A percentile compares a stretch with the other conserved stretches of the same genome.
Evolutionary conservation across 2,888 invertebrate genomes (phyloP).

Genomic region (Sepioteuthis lessoniana): DNA sequence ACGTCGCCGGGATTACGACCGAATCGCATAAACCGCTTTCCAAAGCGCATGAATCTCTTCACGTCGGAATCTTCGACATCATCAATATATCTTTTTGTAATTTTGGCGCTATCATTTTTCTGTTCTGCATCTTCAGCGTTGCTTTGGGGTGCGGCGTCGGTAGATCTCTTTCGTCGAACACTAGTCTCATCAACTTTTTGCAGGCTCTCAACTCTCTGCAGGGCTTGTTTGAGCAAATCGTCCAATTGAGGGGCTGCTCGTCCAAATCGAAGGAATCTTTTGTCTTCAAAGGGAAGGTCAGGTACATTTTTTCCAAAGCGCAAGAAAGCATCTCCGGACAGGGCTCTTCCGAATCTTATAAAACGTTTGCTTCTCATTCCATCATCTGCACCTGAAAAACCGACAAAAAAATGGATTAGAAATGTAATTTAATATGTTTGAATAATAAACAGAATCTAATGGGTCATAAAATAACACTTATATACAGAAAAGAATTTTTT

Average conservation of each 20-base stretch:
- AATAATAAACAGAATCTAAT: background rate
- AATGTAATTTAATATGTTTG: too few species aligned
- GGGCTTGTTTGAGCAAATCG: constrained; percentile 56
- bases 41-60: constrained; percentile 64
- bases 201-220: constrained; percentile 55
- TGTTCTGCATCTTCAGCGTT: constrained; percentile 44
- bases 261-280: constrained; percentile 68
- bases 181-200: constrained; percentile 56
- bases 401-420: constrained; percentile 42
- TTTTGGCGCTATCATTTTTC: constrained; percentile 51
- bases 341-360: constrained; percentile 62
- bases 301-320: constrained; percentile 54
- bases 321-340: constrained; percentile 62
- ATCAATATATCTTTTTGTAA: constrained; percentile 47
- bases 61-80: constrained; percentile 47
- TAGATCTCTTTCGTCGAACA: constrained; percentile 58
- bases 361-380: constrained; percentile 58
- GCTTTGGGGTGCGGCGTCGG: constrained; percentile 51
- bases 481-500: too few species aligned
- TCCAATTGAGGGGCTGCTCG: constrained; percentile 56
- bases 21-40: constrained; percentile 58
- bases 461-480: too few species aligned
- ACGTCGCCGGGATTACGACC: constrained; percentile 50
- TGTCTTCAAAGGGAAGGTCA: constrained; percentile 59
- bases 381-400: constrained; percentile 46